A percentile compares a stretch with the other conserved stretches of the same genome.
Evolutionary conservation across 2,113 vertebrate species (phyloP).

Genomic region (Pogonocichla stellata): DNA sequence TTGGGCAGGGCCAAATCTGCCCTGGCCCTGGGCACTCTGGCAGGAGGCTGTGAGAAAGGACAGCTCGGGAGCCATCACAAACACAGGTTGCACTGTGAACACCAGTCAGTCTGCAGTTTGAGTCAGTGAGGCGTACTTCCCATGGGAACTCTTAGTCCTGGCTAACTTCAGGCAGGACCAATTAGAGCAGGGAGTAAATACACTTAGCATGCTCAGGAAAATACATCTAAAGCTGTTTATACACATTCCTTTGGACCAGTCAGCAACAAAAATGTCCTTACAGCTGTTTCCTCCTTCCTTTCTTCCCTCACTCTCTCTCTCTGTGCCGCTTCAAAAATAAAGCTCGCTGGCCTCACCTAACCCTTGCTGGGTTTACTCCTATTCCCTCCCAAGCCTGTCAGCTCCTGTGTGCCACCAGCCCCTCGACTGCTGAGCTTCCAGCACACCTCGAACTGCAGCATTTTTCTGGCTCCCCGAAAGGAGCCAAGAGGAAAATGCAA

Average conservation of each 20-base stretch:
- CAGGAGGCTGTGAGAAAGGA: conserved; percentile 21
- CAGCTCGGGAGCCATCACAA: conserved; percentile 14
- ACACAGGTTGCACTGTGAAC: conserved; percentile 4
- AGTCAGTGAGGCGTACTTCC: conserved; percentile 48
- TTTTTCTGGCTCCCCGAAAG: background rate
- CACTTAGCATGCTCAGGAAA: conserved; percentile 54
- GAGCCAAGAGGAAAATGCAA: background rate
- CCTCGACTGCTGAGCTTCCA: background rate
- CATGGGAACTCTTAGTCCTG: conserved; percentile 50
- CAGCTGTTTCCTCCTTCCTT: conserved; percentile 36
- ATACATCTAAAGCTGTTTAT: conserved; percentile 62
- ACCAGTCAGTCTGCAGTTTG: background rate
- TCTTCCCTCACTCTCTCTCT: background rate
- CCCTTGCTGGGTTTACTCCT: background rate
- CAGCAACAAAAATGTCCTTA: conserved; percentile 52
- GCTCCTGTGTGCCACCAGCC: background rate
- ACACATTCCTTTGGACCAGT: conserved; percentile 53
- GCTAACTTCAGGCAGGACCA: conserved; percentile 47
- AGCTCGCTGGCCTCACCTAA: conserved; percentile 37
- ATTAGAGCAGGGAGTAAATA: conserved; percentile 59
- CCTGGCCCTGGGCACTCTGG: rapidly evolving
- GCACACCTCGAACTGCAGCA: background rate
- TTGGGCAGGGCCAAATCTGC: background rate
- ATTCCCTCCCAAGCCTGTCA: background rate
- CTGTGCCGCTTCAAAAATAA: background rate